phyloP scores from a whole-genome alignment of 2,797 vertebrate genomes.

The Halcyon smyrnensis region DNA sequence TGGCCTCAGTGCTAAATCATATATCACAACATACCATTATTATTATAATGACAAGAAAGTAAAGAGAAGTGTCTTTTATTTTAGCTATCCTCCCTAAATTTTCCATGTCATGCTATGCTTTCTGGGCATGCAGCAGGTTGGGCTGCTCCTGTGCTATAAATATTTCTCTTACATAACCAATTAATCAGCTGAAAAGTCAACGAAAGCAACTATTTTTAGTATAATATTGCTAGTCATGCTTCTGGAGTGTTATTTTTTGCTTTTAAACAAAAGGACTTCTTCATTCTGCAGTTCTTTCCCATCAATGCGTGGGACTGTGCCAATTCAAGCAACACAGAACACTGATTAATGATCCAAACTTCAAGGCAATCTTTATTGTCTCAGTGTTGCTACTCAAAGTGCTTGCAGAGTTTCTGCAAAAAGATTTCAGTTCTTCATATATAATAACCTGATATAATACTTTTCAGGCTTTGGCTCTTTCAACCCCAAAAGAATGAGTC shows the following conservation, averaged over 20 bases:
- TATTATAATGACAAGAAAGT: not conserved
- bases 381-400: not conserved
- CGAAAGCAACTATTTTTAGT: slow-evolving; percentile 61
- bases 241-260: slow-evolving; percentile 51
- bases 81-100: not conserved
- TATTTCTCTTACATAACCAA: slow-evolving; percentile 63
- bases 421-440: not conserved
- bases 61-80: not conserved
- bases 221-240: slow-evolving; percentile 59
- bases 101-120: slow-evolving; percentile 30
- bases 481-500: not conserved
- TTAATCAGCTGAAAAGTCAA: slow-evolving; percentile 68
- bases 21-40: not conserved
- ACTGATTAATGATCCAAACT: slow-evolving; percentile 51
- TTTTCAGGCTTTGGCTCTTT: not conserved
- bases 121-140: slow-evolving; percentile 8
- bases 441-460: not conserved
- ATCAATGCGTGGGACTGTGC: slow-evolving; percentile 54
- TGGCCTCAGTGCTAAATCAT: not conserved
- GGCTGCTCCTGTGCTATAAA: slow-evolving; percentile 46
- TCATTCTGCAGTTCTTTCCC: slow-evolving; percentile 53
- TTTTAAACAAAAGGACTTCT: slow-evolving; percentile 51
- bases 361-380: slow-evolving; percentile 50
- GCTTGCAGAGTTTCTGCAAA: slow-evolving; percentile 18
- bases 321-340: slow-evolving; percentile 56